phyloP scores from a whole-genome alignment of 2,113 vertebrate genomes.

The Ceyx margarethae region DNA sequence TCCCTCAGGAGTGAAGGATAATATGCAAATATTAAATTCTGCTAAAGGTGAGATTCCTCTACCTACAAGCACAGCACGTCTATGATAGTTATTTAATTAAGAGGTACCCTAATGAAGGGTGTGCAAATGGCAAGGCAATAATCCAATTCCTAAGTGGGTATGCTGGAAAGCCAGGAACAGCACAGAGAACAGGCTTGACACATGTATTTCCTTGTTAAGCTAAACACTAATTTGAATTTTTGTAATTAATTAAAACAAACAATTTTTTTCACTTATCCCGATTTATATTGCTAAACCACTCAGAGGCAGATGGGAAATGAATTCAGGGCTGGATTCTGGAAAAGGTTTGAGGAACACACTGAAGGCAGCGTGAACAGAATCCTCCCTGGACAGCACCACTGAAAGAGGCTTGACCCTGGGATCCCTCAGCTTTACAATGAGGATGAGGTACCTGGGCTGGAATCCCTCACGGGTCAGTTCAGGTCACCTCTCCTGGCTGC shows the following conservation, averaged over 20 bases:
- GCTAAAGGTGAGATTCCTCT: constrained; percentile 5
- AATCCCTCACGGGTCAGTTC: background rate
- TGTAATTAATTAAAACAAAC: background rate
- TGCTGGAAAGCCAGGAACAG: background rate
- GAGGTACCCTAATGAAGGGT: background rate
- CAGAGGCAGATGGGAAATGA: background rate
- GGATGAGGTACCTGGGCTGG: background rate
- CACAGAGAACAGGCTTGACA: background rate
- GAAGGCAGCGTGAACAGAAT: background rate
- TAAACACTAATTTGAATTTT: background rate
- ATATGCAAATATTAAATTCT: background rate
- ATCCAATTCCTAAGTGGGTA: background rate
- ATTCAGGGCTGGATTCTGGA: background rate
- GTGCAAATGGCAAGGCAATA: background rate
- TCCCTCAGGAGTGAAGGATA: constrained; percentile 6
- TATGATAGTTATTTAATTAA: constrained; percentile 31
- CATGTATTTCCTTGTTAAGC: background rate
- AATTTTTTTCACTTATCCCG: background rate
- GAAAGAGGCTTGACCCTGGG: background rate
- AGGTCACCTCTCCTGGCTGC: background rate
- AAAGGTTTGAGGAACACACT: background rate
- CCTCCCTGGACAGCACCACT: background rate
- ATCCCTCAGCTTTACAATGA: background rate
- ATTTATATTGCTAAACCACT: background rate
- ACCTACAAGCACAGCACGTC: background rate